phyloP scores from a whole-genome alignment of 2,888 invertebrate species.

The Drosophila colorata region DNA sequence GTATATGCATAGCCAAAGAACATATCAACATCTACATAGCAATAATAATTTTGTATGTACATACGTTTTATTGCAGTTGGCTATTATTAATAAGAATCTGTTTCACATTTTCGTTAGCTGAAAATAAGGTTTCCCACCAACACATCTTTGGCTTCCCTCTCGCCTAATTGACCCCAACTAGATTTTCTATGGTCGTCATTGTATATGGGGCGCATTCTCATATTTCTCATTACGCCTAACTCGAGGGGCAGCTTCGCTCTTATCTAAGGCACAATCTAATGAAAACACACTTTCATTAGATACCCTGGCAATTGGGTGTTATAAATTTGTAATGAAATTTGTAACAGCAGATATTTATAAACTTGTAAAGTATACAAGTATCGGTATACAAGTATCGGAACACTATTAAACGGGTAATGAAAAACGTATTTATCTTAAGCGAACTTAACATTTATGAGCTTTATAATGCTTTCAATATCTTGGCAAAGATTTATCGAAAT shows the following conservation, averaged over 20 bases:
- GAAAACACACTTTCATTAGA: slow-evolving; percentile 32
- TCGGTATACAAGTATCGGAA: no score
- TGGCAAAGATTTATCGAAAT: no score
- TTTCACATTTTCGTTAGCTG: background rate
- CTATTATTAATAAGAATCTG: slow-evolving; percentile 8
- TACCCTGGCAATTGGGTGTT: slow-evolving; percentile 17
- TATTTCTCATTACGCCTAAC: slow-evolving; percentile 33
- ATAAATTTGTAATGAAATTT: background rate
- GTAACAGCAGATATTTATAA: background rate
- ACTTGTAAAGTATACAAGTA: no score
- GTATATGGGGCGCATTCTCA: slow-evolving; percentile 12
- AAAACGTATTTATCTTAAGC: no score
- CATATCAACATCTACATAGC: no score
- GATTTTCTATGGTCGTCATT: background rate
- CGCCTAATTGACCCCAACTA: slow-evolving; percentile 8
- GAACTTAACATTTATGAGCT: no score
- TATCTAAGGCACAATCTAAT: slow-evolving; percentile 13
- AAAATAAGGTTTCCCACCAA: slow-evolving; percentile 10
- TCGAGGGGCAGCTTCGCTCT: background rate
- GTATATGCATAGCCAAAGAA: no score
- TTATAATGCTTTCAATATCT: no score
- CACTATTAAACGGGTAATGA: no score
- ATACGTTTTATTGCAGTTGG: background rate
- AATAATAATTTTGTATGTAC: background rate
- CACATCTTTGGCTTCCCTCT: slow-evolving; percentile 26